phyloP scores from a whole-genome alignment of 2,113 vertebrate species.

The Cebus imitator region DNA sequence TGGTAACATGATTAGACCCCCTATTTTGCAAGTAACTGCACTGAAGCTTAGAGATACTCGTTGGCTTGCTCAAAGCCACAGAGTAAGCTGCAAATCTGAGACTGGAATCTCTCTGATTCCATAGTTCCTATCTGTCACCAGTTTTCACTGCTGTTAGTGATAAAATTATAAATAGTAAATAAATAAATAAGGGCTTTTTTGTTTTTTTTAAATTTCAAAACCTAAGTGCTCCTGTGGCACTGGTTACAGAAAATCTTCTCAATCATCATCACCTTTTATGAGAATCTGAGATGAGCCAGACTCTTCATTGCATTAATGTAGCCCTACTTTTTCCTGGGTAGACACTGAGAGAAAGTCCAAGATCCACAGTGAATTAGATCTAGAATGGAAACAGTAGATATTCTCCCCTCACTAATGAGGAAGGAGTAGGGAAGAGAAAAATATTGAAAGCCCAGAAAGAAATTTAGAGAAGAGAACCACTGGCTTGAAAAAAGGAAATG shows the following conservation, averaged over 20 bases:
- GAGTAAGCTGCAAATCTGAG: neutral
- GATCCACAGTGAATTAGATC: neutral
- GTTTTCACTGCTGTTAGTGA: neutral
- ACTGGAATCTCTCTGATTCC: neutral
- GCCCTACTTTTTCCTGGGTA: neutral
- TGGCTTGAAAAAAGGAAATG: neutral
- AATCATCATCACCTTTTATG: neutral
- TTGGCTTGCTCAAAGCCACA: neutral
- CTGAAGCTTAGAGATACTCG: neutral
- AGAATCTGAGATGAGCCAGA: neutral
- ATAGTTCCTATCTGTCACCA: neutral
- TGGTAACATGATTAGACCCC: neutral
- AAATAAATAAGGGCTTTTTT: neutral
- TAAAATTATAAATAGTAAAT: neutral
- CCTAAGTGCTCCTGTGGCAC: neutral
- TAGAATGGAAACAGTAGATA: neutral
- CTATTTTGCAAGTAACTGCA: neutral
- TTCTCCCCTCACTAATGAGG: neutral
- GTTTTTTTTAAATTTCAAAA: neutral
- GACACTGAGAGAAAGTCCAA: neutral
- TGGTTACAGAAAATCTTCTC: neutral
- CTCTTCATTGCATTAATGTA: neutral
- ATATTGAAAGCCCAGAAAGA: neutral
- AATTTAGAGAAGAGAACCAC: neutral
- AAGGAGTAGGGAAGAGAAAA: neutral